A percentile compares a stretch with the other conserved stretches of the same genome.
Conservation (phyloP, 2,797 vertebrate species). For the Poecilia velifera region DNA sequence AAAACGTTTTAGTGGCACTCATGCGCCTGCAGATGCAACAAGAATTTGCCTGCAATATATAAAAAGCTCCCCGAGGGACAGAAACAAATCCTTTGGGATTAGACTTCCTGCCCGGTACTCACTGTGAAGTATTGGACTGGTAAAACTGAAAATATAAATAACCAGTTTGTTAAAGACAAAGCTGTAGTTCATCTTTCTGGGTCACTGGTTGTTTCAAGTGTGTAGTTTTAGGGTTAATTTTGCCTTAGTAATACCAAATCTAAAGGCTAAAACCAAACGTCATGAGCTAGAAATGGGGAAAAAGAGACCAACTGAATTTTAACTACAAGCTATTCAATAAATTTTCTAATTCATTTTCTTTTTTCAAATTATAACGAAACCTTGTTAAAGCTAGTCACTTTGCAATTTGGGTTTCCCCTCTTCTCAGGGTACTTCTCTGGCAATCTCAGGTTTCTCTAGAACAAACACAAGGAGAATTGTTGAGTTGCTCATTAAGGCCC, state of each 20-base stretch:
- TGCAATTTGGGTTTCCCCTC: slow-evolving; percentile 21
- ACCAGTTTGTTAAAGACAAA: background rate
- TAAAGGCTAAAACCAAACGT: background rate
- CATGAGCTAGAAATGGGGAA: background rate
- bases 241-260: background rate
- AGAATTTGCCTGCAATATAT: slow-evolving; percentile 73
- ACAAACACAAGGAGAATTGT: slow-evolving; percentile 23
- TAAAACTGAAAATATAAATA: background rate
- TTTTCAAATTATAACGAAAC: background rate
- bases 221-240: background rate
- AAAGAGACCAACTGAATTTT: background rate
- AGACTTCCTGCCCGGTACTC: slow-evolving; percentile 30
- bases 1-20: slow-evolving; percentile 47
- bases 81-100: slow-evolving; percentile 52
- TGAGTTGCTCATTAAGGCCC: slow-evolving; percentile 38
- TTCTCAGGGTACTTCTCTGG: slow-evolving; percentile 23
- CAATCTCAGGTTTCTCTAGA: slow-evolving; percentile 14
- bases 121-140: background rate
- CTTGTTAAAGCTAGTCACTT: slow-evolving; percentile 1
- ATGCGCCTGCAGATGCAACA: slow-evolving; percentile 47
- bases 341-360: background rate
- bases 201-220: background rate
- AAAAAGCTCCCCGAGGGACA: slow-evolving; percentile 64
- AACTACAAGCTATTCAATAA: background rate
- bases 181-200: background rate